Conservation (phyloP, 2,888 invertebrate species). For the Cosmia trapezina region DNA sequence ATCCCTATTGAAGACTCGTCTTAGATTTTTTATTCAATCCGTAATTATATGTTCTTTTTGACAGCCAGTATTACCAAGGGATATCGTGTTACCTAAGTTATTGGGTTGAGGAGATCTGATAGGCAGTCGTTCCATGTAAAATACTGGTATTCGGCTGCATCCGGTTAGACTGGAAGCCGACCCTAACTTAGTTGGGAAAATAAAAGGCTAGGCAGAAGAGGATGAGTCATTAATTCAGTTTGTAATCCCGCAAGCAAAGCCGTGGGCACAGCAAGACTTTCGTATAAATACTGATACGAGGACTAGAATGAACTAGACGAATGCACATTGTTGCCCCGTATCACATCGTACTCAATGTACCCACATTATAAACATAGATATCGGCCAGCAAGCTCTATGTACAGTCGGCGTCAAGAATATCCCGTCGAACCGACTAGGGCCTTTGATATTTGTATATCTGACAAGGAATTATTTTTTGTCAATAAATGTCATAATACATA, state of each 20-base stretch:
- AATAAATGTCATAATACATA: too few relatives aligned
- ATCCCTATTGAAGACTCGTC: too few relatives aligned
- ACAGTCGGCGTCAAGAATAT: slow-evolving; percentile 4
- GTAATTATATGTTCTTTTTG: too few relatives aligned
- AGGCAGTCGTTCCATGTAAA: neutral
- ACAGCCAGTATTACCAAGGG: too few relatives aligned
- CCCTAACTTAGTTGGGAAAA: neutral
- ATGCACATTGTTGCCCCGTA: slow-evolving; percentile 10
- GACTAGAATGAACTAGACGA: slow-evolving; percentile 34
- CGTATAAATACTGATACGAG: slow-evolving; percentile 8
- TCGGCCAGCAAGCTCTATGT: slow-evolving; percentile 17
- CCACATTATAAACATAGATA: slow-evolving; percentile 41
- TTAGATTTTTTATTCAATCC: too few relatives aligned
- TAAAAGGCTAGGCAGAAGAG: neutral
- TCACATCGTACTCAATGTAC: slow-evolving; percentile 22
- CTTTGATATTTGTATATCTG: too few relatives aligned
- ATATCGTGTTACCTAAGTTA: neutral
- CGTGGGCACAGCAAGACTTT: neutral
- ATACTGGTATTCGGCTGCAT: neutral
- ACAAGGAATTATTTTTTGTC: too few relatives aligned
- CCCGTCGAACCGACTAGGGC: too few relatives aligned
- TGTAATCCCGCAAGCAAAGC: neutral
- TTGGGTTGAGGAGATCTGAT: neutral
- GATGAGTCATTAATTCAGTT: neutral
- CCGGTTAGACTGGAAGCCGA: neutral